Conservation (phyloP, 2,888 invertebrate genomes). For the Leptarthrus brevirostris region DNA sequence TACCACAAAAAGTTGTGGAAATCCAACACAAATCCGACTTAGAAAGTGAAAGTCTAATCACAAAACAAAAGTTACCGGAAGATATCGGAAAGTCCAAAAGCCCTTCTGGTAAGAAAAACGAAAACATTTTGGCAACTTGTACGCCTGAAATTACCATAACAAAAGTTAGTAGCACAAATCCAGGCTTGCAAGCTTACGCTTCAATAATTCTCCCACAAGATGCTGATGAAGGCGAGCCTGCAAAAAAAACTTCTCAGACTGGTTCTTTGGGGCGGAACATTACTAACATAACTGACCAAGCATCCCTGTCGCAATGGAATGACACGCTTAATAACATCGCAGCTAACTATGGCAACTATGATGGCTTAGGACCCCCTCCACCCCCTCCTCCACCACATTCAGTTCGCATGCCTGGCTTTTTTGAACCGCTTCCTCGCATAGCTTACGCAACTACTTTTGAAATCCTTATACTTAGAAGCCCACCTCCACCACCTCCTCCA, state of each 20-base stretch:
- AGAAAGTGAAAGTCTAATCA: neutral
- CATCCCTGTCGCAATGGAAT: slow-evolving; percentile 64
- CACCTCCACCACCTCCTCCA: slow-evolving; percentile 63
- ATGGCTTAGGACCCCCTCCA: slow-evolving; percentile 57
- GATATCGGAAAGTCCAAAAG: slow-evolving; percentile 5
- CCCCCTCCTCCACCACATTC: slow-evolving; percentile 62
- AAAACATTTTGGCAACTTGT: slow-evolving; percentile 1
- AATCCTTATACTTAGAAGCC: slow-evolving; percentile 63
- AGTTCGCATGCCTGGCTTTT: slow-evolving; percentile 66
- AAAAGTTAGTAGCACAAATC: slow-evolving; percentile 1
- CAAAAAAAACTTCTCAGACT: slow-evolving; percentile 48
- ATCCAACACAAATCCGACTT: slow-evolving; percentile 45
- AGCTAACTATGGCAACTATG: slow-evolving; percentile 52
- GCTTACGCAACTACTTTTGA: slow-evolving; percentile 66
- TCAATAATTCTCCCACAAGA: slow-evolving; percentile 11
- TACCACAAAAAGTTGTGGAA: slow-evolving; percentile 48
- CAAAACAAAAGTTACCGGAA: slow-evolving; percentile 29
- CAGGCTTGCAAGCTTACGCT: slow-evolving; percentile 15
- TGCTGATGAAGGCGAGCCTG: slow-evolving; percentile 50
- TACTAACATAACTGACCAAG: slow-evolving; percentile 63
- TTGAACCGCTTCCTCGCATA: slow-evolving; percentile 66
- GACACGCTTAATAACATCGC: slow-evolving; percentile 59
- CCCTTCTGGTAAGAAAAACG: slow-evolving; percentile 48
- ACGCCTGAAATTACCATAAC: slow-evolving; percentile 51
- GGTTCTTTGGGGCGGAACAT: slow-evolving; percentile 50